Conservation (phyloP, 2,888 invertebrate genomes). For the Thymelicus acteon region DNA sequence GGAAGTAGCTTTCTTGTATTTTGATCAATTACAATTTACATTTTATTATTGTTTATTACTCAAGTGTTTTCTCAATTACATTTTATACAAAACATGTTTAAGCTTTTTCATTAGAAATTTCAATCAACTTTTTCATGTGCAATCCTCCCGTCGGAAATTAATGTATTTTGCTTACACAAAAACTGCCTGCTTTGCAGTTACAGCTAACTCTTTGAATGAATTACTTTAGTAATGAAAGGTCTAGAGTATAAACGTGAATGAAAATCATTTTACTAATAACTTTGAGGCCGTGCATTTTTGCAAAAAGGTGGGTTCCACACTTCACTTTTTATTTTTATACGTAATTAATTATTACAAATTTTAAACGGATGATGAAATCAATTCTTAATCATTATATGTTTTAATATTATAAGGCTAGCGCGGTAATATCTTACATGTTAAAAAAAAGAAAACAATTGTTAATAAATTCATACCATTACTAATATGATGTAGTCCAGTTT, state of each 20-base stretch:
- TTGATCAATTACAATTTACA: background rate
- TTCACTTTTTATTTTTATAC: conserved; percentile 9
- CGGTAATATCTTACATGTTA: too few relatives aligned
- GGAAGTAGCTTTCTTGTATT: too few relatives aligned
- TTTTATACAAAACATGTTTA: conserved; percentile 12
- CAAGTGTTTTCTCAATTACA: conserved; percentile 1
- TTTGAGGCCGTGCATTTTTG: conserved; percentile 21
- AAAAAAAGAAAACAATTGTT: too few relatives aligned
- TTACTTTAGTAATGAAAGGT: conserved; percentile 37
- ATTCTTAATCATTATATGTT: too few relatives aligned
- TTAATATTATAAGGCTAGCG: too few relatives aligned
- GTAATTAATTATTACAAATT: conserved; percentile 10
- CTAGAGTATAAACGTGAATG: conserved; percentile 35
- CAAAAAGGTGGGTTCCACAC: conserved; percentile 23
- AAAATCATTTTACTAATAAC: conserved; percentile 39
- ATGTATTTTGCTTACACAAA: conserved; percentile 37
- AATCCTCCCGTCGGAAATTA: conserved; percentile 29
- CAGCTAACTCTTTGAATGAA: conserved; percentile 38
- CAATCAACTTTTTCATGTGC: conserved; percentile 28
- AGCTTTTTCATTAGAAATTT: conserved; percentile 19
- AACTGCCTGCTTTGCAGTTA: conserved; percentile 35
- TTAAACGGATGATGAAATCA: too few relatives aligned
- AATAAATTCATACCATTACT: too few relatives aligned
- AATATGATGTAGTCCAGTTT: too few relatives aligned
- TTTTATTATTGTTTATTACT: background rate